These are phyloP conservation scores for Brachypodius melanocephalos DNA, from an alignment of 2,113 vertebrate genomes.

Conservation along the genomic window DNA sequence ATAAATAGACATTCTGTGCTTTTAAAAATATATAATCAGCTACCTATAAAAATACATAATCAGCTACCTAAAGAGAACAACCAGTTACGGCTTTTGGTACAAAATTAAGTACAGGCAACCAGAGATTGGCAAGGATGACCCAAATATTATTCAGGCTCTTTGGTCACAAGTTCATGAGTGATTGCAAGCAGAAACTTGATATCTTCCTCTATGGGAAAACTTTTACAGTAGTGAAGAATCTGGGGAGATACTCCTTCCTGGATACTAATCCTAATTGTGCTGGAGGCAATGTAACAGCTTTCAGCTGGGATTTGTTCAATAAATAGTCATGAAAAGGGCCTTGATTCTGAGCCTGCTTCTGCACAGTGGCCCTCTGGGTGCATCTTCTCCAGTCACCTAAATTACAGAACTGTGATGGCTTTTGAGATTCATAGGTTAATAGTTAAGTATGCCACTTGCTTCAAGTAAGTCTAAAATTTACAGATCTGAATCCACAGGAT, in stretches of 20 bases:
- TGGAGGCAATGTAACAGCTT: background rate
- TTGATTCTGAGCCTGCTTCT: background rate
- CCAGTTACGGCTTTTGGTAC: background rate
- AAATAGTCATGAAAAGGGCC: background rate
- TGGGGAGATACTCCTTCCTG: background rate
- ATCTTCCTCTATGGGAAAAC: background rate
- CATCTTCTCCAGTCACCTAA: background rate
- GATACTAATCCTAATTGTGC: background rate
- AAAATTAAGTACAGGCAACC: background rate
- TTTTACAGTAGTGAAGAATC: background rate
- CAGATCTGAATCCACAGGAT: background rate
- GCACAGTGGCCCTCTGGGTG: background rate
- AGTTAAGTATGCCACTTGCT: background rate
- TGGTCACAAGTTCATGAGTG: background rate
- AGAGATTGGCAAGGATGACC: background rate
- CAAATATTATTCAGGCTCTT: background rate
- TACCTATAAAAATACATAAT: background rate
- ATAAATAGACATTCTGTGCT: background rate
- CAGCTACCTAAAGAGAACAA: background rate
- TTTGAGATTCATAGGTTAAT: background rate
- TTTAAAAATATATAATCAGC: background rate
- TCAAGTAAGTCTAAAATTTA: background rate
- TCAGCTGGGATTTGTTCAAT: background rate
- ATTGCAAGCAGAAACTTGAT: background rate
- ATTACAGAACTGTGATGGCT: background rate